phyloP scores from a whole-genome alignment of 2,797 vertebrate genomes.

The Sebastolobus altivelis region DNA sequence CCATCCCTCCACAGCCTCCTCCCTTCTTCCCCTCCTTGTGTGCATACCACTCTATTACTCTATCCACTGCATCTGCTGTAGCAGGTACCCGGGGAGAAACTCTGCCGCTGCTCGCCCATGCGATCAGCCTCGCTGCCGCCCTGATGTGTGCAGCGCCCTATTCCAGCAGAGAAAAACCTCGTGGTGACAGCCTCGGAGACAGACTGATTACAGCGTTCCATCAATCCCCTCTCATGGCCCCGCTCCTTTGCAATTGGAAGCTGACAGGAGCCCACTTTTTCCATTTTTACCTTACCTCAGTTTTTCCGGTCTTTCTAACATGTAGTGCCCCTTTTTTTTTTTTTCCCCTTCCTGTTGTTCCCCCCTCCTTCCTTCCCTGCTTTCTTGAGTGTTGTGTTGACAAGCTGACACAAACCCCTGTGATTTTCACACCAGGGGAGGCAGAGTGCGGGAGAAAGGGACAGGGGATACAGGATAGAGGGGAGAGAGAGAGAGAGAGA shows the following conservation, averaged over 20 bases:
- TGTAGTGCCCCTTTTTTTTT: constrained; percentile 52
- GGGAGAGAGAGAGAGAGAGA: constrained; percentile 53
- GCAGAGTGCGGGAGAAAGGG: constrained; percentile 61
- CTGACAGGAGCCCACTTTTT: constrained; percentile 78
- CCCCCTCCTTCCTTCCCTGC: constrained; percentile 50
- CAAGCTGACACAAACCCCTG: constrained; percentile 83
- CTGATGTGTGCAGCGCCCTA: constrained; percentile 62
- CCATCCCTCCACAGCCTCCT: constrained; percentile 13
- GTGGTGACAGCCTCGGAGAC: constrained; percentile 75
- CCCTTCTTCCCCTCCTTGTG: constrained; percentile 43
- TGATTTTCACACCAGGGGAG: constrained; percentile 81
- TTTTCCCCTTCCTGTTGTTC: constrained; percentile 25
- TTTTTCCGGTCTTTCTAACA: constrained; percentile 70
- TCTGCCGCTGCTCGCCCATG: constrained; percentile 73
- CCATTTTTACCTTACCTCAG: constrained; percentile 73
- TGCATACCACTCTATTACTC: constrained; percentile 77
- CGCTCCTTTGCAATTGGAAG: constrained; percentile 65
- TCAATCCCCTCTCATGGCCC: constrained; percentile 67
- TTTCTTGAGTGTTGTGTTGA: constrained; percentile 79
- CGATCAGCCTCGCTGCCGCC: constrained; percentile 66
- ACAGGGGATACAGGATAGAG: constrained; percentile 51
- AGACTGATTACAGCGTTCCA: constrained; percentile 81
- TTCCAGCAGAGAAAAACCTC: constrained; percentile 66
- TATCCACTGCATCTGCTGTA: constrained; percentile 71
- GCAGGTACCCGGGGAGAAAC: constrained; percentile 75